These are phyloP conservation scores for Elgaria multicarinata DNA, from an alignment of 2,113 vertebrate species.

Conservation along the genomic window DNA sequence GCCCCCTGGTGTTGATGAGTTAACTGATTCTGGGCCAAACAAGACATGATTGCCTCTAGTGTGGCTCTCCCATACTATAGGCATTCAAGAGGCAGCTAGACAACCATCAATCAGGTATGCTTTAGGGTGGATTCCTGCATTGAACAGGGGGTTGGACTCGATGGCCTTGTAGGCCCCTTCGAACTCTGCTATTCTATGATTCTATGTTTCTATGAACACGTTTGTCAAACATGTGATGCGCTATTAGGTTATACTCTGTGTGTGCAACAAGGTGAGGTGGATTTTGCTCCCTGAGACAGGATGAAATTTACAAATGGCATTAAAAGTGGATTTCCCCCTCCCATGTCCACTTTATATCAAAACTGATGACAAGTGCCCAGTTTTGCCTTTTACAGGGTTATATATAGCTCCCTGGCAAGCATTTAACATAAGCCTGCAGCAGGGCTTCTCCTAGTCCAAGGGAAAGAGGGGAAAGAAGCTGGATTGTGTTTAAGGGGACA, in stretches of 20 bases:
- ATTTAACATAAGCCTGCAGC: background rate
- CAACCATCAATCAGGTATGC: too few relatives aligned
- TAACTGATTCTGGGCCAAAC: background rate
- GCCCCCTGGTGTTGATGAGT: too few relatives aligned
- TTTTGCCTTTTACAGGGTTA: background rate
- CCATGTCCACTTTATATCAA: background rate
- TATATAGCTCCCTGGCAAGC: background rate
- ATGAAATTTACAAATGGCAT: too few relatives aligned
- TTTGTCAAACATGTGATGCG: background rate
- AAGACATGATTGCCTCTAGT: too few relatives aligned
- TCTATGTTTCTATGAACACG: too few relatives aligned
- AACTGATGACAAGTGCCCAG: background rate
- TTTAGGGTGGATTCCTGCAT: too few relatives aligned
- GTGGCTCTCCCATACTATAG: too few relatives aligned
- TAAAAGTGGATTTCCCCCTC: background rate
- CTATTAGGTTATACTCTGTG: background rate
- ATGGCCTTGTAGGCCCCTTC: too few relatives aligned
- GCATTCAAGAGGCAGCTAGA: too few relatives aligned
- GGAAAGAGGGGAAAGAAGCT: too few relatives aligned
- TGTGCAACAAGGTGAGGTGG: background rate
- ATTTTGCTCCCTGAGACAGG: background rate
- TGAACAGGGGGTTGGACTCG: too few relatives aligned
- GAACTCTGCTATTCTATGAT: too few relatives aligned
- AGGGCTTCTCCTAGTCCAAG: background rate
- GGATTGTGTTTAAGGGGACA: background rate